These are phyloP conservation scores for Syngnathus scovelli DNA, from an alignment of 2,113 vertebrate species.

Conservation along the genomic window DNA sequence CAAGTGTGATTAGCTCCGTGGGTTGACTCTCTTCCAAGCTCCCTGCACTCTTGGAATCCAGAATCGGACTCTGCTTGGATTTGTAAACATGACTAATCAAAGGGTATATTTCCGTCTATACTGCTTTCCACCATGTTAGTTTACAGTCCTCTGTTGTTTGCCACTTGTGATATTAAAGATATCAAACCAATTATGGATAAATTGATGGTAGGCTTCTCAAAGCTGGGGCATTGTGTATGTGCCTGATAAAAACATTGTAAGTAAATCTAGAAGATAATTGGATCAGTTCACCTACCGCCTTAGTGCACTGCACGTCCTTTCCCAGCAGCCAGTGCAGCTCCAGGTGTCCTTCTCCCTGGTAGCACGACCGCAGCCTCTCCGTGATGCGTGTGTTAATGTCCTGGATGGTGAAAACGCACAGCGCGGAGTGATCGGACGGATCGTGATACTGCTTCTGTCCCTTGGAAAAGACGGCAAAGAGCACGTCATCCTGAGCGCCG, in stretches of 20 bases:
- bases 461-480: conserved; percentile 95
- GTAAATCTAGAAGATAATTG: not conserved
- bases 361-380: conserved; percentile 91
- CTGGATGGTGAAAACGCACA: conserved; percentile 87
- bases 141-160: not conserved
- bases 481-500: conserved; percentile 81
- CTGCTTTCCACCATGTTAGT: not conserved
- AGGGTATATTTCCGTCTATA: conserved; percentile 5
- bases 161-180: too few relatives aligned
- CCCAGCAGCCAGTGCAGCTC: conserved; percentile 96
- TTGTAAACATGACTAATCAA: conserved; percentile 19
- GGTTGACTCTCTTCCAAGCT: conserved; percentile 52
- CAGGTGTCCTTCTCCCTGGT: conserved; percentile 92
- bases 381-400: conserved; percentile 85
- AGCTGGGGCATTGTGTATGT: too few relatives aligned
- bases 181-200: too few relatives aligned
- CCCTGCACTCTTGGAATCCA: conserved; percentile 35
- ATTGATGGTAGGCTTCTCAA: too few relatives aligned
- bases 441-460: conserved; percentile 92
- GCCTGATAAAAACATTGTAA: not conserved
- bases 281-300: conserved; percentile 76
- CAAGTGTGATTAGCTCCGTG: conserved; percentile 61
- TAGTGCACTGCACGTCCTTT: conserved; percentile 92
- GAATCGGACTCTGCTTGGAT: conserved; percentile 11
- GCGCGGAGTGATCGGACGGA: conserved; percentile 84